Evolutionary conservation across 2,113 vertebrate genomes (phyloP).

Genomic region (Rhinolophus ferrumequinum): DNA sequence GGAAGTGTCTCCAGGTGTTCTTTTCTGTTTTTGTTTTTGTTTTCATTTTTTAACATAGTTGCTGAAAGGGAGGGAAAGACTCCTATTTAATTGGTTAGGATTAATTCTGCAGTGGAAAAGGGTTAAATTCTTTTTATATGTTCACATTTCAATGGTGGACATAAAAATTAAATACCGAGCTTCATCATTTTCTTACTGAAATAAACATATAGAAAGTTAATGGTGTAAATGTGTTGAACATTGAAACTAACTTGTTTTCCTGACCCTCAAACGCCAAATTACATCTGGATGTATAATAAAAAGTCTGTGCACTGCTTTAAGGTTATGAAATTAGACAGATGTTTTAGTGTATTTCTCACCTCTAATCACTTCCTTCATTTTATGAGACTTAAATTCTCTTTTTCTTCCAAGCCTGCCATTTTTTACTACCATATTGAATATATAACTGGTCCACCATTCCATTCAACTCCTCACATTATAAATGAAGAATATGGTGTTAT

Average conservation of each 20-base stretch:
- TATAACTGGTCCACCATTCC: neutral
- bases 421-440: neutral
- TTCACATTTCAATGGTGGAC: neutral
- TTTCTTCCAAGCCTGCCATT: conserved; percentile 27
- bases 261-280: neutral
- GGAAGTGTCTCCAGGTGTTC: conserved; percentile 23
- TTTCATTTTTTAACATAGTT: conserved; percentile 45
- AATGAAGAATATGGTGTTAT: neutral
- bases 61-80: neutral
- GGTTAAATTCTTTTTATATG: neutral
- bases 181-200: neutral
- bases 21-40: neutral
- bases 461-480: neutral
- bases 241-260: neutral
- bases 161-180: neutral
- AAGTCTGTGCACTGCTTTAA: neutral
- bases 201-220: neutral
- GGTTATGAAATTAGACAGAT: conserved; percentile 42
- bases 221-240: neutral
- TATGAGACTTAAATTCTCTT: conserved; percentile 51
- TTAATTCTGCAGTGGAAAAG: neutral
- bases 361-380: conserved; percentile 55
- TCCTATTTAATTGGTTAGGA: neutral
- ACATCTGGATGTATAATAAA: neutral
- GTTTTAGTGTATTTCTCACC: conserved; percentile 21